Evolutionary conservation across 2,113 vertebrate genomes (phyloP).

Genomic region (Sporophila hypoxantha): DNA sequence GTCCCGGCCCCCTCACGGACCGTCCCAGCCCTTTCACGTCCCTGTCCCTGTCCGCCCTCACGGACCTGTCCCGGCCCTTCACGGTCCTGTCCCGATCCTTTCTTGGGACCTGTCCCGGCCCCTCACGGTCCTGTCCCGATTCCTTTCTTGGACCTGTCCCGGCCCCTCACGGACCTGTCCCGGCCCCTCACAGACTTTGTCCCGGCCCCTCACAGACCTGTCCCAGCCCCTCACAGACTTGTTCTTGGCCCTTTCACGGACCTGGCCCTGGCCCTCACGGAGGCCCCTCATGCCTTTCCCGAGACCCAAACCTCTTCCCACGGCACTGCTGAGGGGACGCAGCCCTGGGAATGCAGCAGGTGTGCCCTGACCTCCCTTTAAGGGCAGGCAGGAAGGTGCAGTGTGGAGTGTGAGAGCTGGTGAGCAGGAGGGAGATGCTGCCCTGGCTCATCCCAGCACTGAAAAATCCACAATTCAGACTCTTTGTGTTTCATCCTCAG

Average conservation of each 20-base stretch:
- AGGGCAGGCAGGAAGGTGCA: background rate
- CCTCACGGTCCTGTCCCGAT: too few species aligned
- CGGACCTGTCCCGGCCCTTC: too few species aligned
- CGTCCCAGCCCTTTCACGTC: background rate
- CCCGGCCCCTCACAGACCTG: too few species aligned
- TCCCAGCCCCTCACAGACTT: too few species aligned
- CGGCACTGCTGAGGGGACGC: fast-evolving
- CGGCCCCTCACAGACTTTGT: too few species aligned
- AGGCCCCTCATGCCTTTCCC: fast-evolving
- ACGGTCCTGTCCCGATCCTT: too few species aligned
- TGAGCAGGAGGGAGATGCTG: background rate
- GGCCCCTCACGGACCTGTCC: too few species aligned
- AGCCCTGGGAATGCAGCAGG: fast-evolving
- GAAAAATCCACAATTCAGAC: background rate
- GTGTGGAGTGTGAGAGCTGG: fast-evolving
- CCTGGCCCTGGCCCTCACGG: too few species aligned
- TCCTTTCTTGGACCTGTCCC: background rate
- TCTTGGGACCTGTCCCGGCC: too few species aligned
- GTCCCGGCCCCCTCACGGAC: background rate
- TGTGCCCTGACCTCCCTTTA: fast-evolving
- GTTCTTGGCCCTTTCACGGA: background rate
- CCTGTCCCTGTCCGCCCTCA: too few species aligned
- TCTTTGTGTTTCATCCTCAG: background rate
- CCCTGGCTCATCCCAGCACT: background rate
- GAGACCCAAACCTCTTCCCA: background rate